phyloP scores from a whole-genome alignment of 2,888 invertebrate genomes.

The Lymantria dispar region DNA sequence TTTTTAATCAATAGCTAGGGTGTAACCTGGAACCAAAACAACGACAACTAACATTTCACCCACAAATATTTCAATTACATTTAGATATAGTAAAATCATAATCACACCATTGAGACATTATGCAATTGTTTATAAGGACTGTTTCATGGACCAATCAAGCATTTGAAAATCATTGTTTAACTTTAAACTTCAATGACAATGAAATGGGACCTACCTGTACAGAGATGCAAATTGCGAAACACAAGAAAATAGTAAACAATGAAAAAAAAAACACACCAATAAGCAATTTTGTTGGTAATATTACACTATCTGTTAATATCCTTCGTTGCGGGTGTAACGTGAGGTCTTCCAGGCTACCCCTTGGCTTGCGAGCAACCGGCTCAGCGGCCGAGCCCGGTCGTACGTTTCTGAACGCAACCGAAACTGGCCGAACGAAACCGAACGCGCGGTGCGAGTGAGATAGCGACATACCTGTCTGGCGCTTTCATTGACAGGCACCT shows the following conservation, averaged over 20 bases:
- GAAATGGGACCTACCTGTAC: conserved; percentile 65
- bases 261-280: conserved; percentile 75
- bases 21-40: conserved; percentile 81
- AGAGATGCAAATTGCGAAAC: conserved; percentile 46
- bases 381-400: conserved; percentile 67
- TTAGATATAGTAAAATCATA: conserved; percentile 59
- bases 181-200: conserved; percentile 57
- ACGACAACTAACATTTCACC: conserved; percentile 77
- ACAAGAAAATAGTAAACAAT: conserved; percentile 47
- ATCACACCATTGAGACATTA: conserved; percentile 71
- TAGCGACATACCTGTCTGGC: conserved; percentile 87
- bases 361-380: conserved; percentile 65
- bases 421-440: conserved; percentile 75
- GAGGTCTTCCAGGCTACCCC: conserved; percentile 81
- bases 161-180: conserved; percentile 52
- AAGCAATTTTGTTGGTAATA: conserved; percentile 76
- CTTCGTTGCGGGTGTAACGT: conserved; percentile 78
- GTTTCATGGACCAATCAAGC: conserved; percentile 64
- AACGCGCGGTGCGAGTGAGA: conserved; percentile 69
- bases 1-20: conserved; percentile 61
- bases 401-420: conserved; percentile 72
- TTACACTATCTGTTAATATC: conserved; percentile 70
- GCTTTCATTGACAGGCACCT: conserved; percentile 89
- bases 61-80: conserved; percentile 62
- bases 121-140: conserved; percentile 57